phyloP scores from a whole-genome alignment of 2,888 invertebrate genomes.

The Leptopterna dolabrata region DNA sequence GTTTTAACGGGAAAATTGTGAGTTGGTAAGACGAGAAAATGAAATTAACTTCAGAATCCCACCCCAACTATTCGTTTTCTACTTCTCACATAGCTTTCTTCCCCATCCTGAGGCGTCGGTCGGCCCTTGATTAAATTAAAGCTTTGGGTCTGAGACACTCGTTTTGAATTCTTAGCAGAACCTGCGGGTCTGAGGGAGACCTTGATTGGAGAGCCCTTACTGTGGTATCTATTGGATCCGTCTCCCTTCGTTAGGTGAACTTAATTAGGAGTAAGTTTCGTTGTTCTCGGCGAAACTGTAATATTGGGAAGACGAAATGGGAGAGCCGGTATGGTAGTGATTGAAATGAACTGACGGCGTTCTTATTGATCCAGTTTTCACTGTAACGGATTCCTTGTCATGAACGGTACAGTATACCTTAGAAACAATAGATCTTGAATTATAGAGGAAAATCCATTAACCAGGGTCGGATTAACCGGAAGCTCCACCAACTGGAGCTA shows the following conservation, averaged over 20 bases:
- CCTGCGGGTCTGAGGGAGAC: neutral
- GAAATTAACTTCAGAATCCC: conserved; percentile 9
- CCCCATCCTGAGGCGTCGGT: neutral
- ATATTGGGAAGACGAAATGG: neutral
- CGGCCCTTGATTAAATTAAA: conserved; percentile 1
- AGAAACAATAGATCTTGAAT: no score
- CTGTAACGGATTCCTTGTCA: no score
- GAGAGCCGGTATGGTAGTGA: neutral
- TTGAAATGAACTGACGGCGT: neutral
- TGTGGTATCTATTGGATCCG: neutral
- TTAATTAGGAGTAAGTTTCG: neutral
- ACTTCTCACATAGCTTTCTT: neutral
- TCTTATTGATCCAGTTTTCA: neutral
- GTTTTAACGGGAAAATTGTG: neutral
- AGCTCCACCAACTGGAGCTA: no score
- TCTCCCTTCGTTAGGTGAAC: neutral
- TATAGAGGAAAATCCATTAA: no score
- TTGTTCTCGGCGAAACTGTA: neutral
- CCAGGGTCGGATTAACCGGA: no score
- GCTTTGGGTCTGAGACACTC: neutral
- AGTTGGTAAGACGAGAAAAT: conserved; percentile 7
- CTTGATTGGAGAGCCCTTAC: neutral
- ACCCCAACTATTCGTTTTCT: conserved; percentile 20
- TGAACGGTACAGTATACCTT: no score
- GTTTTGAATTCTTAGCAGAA: conserved; percentile 9